Evolutionary conservation across 2,797 vertebrate genomes (phyloP), one percentile per base, ranked within the genome.

Genomic region (Octomys mimax): DNA sequence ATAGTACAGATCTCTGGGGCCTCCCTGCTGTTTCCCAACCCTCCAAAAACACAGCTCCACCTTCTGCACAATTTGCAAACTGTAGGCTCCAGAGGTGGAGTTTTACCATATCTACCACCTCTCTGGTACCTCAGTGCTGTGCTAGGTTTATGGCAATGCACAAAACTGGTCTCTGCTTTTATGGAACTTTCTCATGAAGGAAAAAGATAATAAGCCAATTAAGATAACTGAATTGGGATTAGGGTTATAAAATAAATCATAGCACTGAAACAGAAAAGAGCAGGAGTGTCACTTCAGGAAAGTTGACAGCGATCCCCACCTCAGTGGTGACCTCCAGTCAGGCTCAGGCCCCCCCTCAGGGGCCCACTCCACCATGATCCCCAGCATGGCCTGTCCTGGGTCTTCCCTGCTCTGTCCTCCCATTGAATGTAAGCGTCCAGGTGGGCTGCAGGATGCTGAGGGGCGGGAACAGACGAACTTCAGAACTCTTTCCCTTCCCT

Each of bases 161-260:
- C 79, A 89, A 64, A 89, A 68, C 22, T 8, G 64, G 57, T 88
- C 49, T 93, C 81, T n/a, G 28, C 39, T 91, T 85, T 95, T 42
- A 46, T 62, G 73, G 87, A 89, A 84, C 31, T 95, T 94, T 88
- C 84, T 97, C 75, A 70, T 24, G 68, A 92, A 93, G 80, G 80
- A 96, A 93, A 92, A 21, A 85, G 68, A 92, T 33, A 92, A 64
- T 22, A 71, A 94, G 36, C 78, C 80, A 83, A 80, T 84, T 84
- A 87, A 92, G 94, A 84, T 61, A 84, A 89, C 81, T 86, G 78
- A 13, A 73, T 78, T 96, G 84, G 62, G 78, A 90, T 54, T 49
- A 85, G 49, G 54, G 33, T 16, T 28, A 77, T 46, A 28, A 57
- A 68, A 88, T 82, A 84, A 92, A 78, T 79, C 75, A 82, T 62